Conservation (phyloP, 2,113 vertebrate genomes). For the Gorsachius goisagi region DNA sequence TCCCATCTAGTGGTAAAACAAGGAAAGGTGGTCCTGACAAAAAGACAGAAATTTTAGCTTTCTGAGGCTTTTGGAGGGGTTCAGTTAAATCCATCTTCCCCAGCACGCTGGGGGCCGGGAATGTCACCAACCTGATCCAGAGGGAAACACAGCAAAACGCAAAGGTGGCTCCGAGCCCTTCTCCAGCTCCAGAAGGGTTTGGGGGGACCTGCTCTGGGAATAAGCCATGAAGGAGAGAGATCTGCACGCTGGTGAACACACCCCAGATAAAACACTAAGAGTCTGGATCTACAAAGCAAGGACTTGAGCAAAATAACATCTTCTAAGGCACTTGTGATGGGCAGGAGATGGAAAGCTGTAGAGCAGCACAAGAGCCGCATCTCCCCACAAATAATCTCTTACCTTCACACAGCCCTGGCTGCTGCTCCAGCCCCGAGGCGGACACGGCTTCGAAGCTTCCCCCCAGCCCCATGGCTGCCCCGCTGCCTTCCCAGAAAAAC, state of each 20-base stretch:
- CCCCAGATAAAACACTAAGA: background rate
- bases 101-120: accelerated
- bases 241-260: background rate
- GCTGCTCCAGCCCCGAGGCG: accelerated
- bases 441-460: background rate
- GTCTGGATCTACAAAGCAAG: accelerated
- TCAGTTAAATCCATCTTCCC: background rate
- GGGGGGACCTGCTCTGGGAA: accelerated
- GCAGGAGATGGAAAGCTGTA: background rate
- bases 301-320: background rate
- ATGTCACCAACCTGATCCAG: background rate
- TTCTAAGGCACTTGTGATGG: accelerated
- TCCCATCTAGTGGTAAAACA: slow-evolving; percentile 61
- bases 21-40: background rate
- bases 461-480: background rate
- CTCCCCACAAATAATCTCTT: background rate
- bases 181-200: accelerated
- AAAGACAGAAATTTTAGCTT: accelerated
- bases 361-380: accelerated
- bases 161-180: background rate
- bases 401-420: too few relatives aligned
- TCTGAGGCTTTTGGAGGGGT: background rate
- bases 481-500: background rate
- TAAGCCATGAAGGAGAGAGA: background rate
- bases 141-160: background rate